phyloP scores from a whole-genome alignment of 1,140 invertebrate genomes.

The Drosophila nikananu region DNA sequence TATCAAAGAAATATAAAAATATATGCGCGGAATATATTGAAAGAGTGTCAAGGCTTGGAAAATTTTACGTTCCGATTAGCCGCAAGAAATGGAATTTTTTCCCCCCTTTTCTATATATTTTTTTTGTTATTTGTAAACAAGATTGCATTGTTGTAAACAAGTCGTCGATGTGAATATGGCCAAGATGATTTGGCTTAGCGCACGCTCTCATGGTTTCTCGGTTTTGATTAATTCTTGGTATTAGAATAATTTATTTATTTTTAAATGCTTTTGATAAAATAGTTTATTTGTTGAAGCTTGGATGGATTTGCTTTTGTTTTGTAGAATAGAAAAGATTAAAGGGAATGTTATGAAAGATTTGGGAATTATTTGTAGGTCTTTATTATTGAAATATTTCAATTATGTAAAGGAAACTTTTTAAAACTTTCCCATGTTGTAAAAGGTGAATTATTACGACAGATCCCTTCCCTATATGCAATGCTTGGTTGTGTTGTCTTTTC shows the following conservation, averaged over 20 bases:
- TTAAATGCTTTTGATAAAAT: conserved; percentile 49
- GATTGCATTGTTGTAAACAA: conserved; percentile 76
- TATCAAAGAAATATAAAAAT: conserved; percentile 35
- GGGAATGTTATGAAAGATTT: not conserved
- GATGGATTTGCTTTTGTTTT: not conserved
- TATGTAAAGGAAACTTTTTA: not conserved
- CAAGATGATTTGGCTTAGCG: conserved; percentile 36
- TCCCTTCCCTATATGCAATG: conserved; percentile 10
- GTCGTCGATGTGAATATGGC: conserved; percentile 61
- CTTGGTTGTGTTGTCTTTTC: not conserved
- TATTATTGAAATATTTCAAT: not conserved
- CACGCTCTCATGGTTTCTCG: conserved; percentile 27
- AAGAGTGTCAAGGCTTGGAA: conserved; percentile 81
- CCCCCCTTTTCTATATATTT: conserved; percentile 8
- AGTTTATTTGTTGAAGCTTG: conserved; percentile 23
- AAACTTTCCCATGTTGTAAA: not conserved
- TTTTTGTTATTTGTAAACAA: conserved; percentile 75
- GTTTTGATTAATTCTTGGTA: conserved; percentile 69
- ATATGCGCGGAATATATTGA: conserved; percentile 32
- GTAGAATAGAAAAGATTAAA: conserved; percentile 28
- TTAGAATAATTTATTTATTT: conserved; percentile 79
- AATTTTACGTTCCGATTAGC: conserved; percentile 60
- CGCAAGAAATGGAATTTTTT: conserved; percentile 65
- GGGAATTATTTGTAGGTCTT: not conserved
- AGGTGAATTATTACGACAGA: not conserved